Evolutionary conservation across 2,797 vertebrate species (phyloP).

Genomic region (Gorsachius magnificus): DNA sequence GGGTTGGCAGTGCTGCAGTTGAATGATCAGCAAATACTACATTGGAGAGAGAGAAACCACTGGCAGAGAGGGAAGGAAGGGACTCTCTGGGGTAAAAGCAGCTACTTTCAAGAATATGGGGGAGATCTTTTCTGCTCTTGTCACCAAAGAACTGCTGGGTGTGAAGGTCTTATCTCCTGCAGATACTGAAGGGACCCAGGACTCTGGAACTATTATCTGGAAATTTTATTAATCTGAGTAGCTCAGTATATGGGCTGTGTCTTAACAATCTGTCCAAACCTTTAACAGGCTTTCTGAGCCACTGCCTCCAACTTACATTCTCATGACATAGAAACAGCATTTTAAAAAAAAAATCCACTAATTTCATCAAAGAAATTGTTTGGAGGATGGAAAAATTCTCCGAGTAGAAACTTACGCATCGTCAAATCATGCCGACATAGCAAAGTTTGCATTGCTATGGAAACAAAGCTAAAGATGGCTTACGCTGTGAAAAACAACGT

Average conservation of each 20-base stretch:
- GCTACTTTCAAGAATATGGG: not conserved
- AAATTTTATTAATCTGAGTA: not conserved
- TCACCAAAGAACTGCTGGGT: not conserved
- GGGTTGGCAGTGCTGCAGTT: not conserved
- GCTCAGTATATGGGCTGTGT: not conserved
- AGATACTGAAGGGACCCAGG: not conserved
- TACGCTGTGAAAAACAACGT: not conserved
- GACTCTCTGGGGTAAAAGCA: not conserved
- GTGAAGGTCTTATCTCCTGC: not conserved
- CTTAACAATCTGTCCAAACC: not conserved
- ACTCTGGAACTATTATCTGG: not conserved
- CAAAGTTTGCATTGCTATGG: not conserved
- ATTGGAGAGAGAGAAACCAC: not conserved
- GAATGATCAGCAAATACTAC: fast-evolving
- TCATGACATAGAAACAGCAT: not conserved
- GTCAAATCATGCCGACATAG: not conserved
- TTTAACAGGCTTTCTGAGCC: not conserved
- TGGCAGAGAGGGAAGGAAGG: not conserved
- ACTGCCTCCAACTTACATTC: not conserved
- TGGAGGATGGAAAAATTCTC: not conserved
- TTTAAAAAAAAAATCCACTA: not conserved
- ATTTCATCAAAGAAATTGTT: not conserved
- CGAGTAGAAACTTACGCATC: not conserved
- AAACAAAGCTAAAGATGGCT: not conserved
- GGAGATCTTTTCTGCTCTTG: not conserved